Evolutionary conservation across 2,888 invertebrate genomes (phyloP).

Genomic region (Pocota personata): DNA sequence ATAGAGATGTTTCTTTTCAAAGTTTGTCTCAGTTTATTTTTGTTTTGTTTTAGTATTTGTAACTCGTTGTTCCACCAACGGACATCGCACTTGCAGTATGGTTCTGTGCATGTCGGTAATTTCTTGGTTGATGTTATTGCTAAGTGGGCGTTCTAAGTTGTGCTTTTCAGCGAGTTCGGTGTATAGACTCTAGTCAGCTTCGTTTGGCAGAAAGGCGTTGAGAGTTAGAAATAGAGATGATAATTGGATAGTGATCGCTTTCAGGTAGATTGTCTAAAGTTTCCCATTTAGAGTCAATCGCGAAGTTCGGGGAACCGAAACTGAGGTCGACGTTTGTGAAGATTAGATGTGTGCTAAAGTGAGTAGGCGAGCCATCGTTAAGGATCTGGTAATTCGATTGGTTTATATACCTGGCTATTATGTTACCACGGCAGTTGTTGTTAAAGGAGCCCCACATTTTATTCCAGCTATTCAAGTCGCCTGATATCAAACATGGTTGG

Average conservation of each 20-base stretch:
- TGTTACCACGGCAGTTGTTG: not conserved
- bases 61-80: constrained; percentile 45
- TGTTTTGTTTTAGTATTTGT: constrained; percentile 28
- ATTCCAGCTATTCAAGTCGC: not conserved
- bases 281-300: constrained; percentile 28
- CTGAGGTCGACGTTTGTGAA: constrained; percentile 66
- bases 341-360: constrained; percentile 61
- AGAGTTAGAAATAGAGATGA: not conserved
- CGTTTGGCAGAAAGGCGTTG: not conserved
- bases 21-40: constrained; percentile 18
- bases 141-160: not conserved
- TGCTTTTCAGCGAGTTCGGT: not conserved
- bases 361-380: constrained; percentile 59
- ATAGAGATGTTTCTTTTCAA: constrained; percentile 29
- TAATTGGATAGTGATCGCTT: constrained; percentile 48
- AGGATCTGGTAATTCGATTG: constrained; percentile 23
- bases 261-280: constrained; percentile 5
- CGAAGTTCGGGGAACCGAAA: constrained; percentile 40
- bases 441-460: not conserved
- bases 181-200: constrained; percentile 4
- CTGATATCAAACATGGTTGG: not conserved
- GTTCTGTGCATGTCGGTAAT: constrained; percentile 40
- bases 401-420: constrained; percentile 17
- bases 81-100: constrained; percentile 23
- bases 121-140: constrained; percentile 51